Evolutionary conservation across 2,113 vertebrate species (phyloP).

Genomic region (Carettochelys insculpta): DNA sequence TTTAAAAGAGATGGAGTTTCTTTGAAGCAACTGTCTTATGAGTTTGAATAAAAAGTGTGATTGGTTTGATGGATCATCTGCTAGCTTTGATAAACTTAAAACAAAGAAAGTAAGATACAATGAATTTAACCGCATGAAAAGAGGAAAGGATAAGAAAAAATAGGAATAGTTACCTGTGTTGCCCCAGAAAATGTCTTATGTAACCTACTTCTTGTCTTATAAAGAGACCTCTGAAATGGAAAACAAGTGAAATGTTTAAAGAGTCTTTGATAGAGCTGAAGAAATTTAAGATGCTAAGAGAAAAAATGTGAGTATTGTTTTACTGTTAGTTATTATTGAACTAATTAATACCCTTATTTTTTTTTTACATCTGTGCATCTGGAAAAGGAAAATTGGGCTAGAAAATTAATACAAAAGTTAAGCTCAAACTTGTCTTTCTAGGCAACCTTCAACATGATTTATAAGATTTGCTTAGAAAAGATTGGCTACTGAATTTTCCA

Average conservation of each 20-base stretch:
- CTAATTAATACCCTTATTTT: neutral
- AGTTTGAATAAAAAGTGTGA: neutral
- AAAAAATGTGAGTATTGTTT: neutral
- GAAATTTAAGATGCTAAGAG: neutral
- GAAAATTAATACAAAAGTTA: neutral
- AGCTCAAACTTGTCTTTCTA: neutral
- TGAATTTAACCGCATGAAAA: neutral
- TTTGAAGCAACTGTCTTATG: neutral
- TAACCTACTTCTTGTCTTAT: neutral
- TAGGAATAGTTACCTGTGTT: neutral
- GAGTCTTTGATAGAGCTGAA: neutral
- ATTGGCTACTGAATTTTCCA: neutral
- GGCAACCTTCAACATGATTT: neutral
- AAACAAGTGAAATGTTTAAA: slow-evolving; percentile 5
- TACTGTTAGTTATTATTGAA: neutral
- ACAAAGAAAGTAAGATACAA: neutral
- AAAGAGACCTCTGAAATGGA: neutral
- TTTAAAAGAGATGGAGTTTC: neutral
- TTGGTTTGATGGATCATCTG: neutral
- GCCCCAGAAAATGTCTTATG: neutral
- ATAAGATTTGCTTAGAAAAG: neutral
- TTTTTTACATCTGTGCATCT: neutral
- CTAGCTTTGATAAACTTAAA: neutral
- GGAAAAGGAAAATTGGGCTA: neutral
- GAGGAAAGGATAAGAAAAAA: neutral